Base-by-base conservation (phyloP, 2,888 invertebrate species). In the Dryadula phaetusa region DNA sequence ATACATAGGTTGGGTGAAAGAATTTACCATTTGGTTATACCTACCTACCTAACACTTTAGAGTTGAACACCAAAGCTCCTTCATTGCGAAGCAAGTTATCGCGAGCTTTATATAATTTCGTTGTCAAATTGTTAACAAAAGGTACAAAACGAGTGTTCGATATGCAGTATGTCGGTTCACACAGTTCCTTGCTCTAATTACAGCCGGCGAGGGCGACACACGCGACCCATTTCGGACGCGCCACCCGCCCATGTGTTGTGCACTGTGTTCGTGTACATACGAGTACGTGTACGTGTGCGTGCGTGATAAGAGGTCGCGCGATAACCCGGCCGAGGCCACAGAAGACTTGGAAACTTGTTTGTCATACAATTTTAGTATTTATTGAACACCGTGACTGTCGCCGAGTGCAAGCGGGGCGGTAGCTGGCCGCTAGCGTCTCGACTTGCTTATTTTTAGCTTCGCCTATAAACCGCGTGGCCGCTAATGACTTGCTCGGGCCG, bases 171-270 rank as follows among this genome's bases (percentile, higher is more conserved):
- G 63, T 60, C 53, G 72, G 68, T 72, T 69, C 71, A 76, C 76
- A 76, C 77, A 77, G 82, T 80, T 83, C 76, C 83, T 83, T 82
- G 83, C 76, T 81, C 83, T 80, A 82, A 80, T 83, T 84, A 80
- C 81, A 76, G 61, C 18, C 49, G 54, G 28, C 32, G 28, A 37
- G 78, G 78, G 78, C 81, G 81, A 80, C 82, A 78, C 76, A 74
- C 78, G 77, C 84, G 82, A 79, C 82, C 80, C 79, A 79, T 80
- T 82, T 81, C 76, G 76, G 73, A 69, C 42, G 60, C 60, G 10
- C 37, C 46, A 37, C 49, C 37, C 47, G n/a, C 28, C 18, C 37
- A 62, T 53, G 71, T 64, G 70, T 40, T 34, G 32, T 22, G 8
- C 32, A 69, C 7, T 40, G 52, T 18, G 25, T n/a, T n/a, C n/a